Evolutionary conservation across 2,113 vertebrate genomes (phyloP).

Genomic region (Poecile atricapillus): DNA sequence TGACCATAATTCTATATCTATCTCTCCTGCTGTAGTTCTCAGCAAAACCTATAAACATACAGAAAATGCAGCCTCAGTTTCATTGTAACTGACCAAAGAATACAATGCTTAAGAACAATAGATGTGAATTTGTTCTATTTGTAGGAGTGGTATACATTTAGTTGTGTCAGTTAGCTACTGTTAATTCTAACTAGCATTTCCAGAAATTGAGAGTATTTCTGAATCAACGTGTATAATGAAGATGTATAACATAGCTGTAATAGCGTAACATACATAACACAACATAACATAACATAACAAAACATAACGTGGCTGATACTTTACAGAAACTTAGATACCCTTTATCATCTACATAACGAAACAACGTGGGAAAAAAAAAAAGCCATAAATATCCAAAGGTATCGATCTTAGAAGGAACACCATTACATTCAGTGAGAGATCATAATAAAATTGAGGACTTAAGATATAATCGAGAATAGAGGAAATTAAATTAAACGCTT

Average conservation of each 20-base stretch:
- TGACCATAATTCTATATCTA: constrained; percentile 96
- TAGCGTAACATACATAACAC: neutral
- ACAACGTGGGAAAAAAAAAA: too few species aligned
- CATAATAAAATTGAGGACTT: neutral
- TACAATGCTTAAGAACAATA: neutral
- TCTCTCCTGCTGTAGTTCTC: constrained; percentile 94
- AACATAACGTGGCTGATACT: neutral
- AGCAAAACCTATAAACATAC: constrained; percentile 83
- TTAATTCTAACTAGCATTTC: neutral
- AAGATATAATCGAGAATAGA: fast-evolving
- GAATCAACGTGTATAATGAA: fast-evolving
- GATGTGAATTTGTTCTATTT: neutral
- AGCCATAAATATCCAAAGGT: neutral
- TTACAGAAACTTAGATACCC: fast-evolving
- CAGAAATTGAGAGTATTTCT: neutral
- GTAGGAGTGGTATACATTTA: neutral
- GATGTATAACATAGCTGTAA: neutral
- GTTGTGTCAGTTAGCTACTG: fast-evolving
- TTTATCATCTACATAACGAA: neutral
- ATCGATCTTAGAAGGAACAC: neutral
- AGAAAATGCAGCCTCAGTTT: neutral
- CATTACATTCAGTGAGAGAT: neutral
- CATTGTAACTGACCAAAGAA: neutral
- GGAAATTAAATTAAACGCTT: fast-evolving
- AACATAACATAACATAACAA: too few species aligned